Percentiles rank a stretch among this genome's conserved stretches.
These are phyloP conservation scores for Atrichornis clamosus DNA, from an alignment of 2,113 vertebrate genomes.

Conservation along the genomic window DNA sequence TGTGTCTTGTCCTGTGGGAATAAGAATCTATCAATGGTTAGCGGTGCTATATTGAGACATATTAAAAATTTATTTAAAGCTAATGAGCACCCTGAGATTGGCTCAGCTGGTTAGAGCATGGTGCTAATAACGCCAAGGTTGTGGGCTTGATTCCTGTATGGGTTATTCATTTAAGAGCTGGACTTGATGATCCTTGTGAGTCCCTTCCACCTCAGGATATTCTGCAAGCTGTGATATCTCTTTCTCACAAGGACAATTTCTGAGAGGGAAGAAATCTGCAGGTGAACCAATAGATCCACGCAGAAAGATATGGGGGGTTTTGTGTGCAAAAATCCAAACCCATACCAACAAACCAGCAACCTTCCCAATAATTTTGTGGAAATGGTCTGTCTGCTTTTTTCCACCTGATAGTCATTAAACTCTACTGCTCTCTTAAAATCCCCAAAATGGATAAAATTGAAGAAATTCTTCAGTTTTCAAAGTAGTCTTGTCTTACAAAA, in stretches of 20 bases:
- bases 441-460: not conserved
- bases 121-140: not conserved
- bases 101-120: not conserved
- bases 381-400: not conserved
- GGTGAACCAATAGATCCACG: not conserved
- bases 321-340: fast-evolving
- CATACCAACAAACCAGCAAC: not conserved
- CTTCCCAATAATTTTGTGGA: not conserved
- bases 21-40: not conserved
- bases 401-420: not conserved
- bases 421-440: not conserved
- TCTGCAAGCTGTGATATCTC: not conserved
- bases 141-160: not conserved
- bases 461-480: not conserved
- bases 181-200: not conserved
- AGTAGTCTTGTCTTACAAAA: not conserved
- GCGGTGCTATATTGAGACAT: not conserved
- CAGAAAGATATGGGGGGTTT: not conserved
- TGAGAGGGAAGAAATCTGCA: not conserved
- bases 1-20: not conserved
- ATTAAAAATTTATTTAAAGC: not conserved
- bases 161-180: not conserved
- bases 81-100: not conserved
- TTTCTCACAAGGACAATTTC: not conserved
- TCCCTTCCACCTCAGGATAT: not conserved